phyloP scores from a whole-genome alignment of 2,113 vertebrate species.

The Megalops atlanticus region DNA sequence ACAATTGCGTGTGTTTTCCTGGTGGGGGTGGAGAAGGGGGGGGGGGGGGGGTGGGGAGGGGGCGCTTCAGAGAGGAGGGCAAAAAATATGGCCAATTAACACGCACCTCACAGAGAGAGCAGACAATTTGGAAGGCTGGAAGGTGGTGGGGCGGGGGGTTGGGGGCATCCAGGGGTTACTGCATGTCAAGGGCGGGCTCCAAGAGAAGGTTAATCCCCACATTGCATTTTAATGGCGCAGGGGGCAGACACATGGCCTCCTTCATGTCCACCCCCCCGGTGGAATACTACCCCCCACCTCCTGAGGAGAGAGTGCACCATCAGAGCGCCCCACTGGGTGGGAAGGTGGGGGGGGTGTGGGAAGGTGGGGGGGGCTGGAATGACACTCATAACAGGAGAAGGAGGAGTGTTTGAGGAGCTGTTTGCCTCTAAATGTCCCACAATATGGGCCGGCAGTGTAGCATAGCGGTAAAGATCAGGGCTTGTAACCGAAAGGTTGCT shows the following conservation, averaged over 20 bases:
- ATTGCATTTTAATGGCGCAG: constrained; percentile 9
- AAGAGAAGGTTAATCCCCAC: constrained; percentile 11
- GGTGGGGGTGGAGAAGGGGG: not conserved
- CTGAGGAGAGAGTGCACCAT: too few relatives aligned
- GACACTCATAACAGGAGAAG: too few relatives aligned
- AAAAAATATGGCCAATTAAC: not conserved
- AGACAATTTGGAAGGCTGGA: not conserved
- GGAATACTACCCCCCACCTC: not conserved
- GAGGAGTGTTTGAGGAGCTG: too few relatives aligned
- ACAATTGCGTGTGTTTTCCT: not conserved
- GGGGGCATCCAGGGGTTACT: not conserved
- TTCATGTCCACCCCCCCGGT: not conserved
- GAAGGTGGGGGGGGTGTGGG: too few relatives aligned
- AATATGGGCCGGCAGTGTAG: too few relatives aligned
- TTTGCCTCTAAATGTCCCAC: too few relatives aligned
- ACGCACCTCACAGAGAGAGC: not conserved
- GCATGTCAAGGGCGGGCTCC: not conserved
- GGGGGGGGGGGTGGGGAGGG: not conserved
- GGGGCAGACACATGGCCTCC: not conserved
- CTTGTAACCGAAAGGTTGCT: too few relatives aligned
- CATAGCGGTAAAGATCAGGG: too few relatives aligned
- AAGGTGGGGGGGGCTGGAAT: too few relatives aligned
- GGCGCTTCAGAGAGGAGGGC: not conserved
- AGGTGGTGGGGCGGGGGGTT: too few relatives aligned
- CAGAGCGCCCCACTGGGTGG: too few relatives aligned